Base-by-base conservation (phyloP, 2,797 vertebrate genomes). In the Xyrichtys novacula region DNA sequence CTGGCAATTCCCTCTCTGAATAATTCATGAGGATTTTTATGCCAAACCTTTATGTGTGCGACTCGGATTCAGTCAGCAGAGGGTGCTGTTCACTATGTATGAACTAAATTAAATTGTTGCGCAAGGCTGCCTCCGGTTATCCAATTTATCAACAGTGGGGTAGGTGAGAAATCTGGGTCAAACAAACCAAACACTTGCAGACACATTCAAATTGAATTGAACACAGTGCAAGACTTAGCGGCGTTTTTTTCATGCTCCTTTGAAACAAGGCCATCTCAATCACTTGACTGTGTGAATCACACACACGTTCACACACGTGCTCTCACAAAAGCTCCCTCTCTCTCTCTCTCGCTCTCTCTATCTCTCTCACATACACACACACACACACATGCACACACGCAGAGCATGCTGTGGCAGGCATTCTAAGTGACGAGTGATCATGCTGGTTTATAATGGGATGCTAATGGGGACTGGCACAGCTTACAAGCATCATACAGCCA, bases 121-220 rank as follows among this genome's bases (percentile, higher is more conserved):
- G 53, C 81, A 79, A 84, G 69, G 53, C 80, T 86, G 86, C 86
- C 78, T 83, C 77, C 48, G 49, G 86, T 84, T 85, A 86, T 79
- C 79, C 84, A 85, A 88, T 91, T 85, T 78, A 91, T 88, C 88
- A 86, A 87, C 90, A 89, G 74, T 80, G 81, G 67, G 83, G 84
- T 88, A 86, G 87, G 88, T 90, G 85, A 86, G 83, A 90, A 91
- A 92, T 92, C 89, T 92, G 88, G 91, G 92, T 93, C 90, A 91
- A 88, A 90, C 79, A 88, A 88, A 88, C 62, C 84, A 85, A 88
- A 89, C 85, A 90, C 89, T 89, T 69, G 75, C 78, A 87, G 93
- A 92, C 92, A 92, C 90, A 88, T 91, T 93, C 85, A 90, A 94
- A 94, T 93, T 89, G 92, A 94, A 91, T 80, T 80, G 93, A 76